Percentiles rank a stretch among this genome's conserved stretches.
Evolutionary conservation across 2,888 invertebrate species (phyloP).

Genomic region (Terebella lapidaria): DNA sequence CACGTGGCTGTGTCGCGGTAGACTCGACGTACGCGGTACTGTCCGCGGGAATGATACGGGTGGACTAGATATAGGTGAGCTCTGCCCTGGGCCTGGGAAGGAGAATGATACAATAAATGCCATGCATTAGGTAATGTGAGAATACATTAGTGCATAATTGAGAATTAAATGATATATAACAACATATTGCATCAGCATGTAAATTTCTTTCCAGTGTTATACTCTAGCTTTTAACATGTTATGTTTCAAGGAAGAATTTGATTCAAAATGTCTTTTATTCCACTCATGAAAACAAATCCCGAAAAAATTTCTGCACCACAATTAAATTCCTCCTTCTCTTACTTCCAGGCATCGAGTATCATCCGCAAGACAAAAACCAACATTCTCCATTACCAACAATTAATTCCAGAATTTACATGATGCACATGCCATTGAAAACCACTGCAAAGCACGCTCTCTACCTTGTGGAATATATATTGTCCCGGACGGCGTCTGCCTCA

Average conservation of each 20-base stretch:
- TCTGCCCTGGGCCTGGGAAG: background rate
- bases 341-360: too few relatives aligned
- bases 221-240: background rate
- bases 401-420: background rate
- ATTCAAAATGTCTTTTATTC: too few relatives aligned
- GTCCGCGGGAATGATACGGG: constrained; percentile 25
- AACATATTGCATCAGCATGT: background rate
- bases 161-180: background rate
- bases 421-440: background rate
- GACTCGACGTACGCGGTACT: constrained; percentile 24
- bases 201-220: background rate
- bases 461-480: constrained; percentile 35
- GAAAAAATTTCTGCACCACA: too few relatives aligned
- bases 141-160: background rate
- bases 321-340: too few relatives aligned
- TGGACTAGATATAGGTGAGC: constrained; percentile 8
- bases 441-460: background rate
- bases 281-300: too few relatives aligned
- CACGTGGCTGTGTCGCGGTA: constrained; percentile 10
- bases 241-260: background rate
- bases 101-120: too few relatives aligned
- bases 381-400: too few relatives aligned
- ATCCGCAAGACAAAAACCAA: too few relatives aligned
- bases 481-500: constrained; percentile 42
- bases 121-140: background rate